A percentile compares a stretch with the other conserved stretches of the same genome.
Evolutionary conservation across 2,888 invertebrate species (phyloP).

Genomic region (Ennomos quercinarius): DNA sequence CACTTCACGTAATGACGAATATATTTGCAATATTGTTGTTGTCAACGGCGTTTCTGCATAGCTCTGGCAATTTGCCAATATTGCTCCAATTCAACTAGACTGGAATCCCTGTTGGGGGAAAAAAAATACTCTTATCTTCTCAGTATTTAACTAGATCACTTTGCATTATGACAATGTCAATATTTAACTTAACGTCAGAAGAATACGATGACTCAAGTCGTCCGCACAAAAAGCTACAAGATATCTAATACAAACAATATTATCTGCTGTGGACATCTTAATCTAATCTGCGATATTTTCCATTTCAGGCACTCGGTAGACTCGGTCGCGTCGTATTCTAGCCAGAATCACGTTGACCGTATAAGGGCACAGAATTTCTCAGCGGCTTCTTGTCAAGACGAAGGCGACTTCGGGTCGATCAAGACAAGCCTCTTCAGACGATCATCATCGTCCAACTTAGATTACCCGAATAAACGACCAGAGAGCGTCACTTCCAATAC

Average conservation of each 20-base stretch:
- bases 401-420: constrained; percentile 80
- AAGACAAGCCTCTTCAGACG: constrained; percentile 82
- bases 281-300: constrained; percentile 73
- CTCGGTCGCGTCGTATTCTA: constrained; percentile 86
- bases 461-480: constrained; percentile 74
- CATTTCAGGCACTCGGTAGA: constrained; percentile 85
- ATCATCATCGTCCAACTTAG: constrained; percentile 79
- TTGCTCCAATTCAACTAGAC: constrained; percentile 41
- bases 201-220: constrained; percentile 59
- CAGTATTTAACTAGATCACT: constrained; percentile 35
- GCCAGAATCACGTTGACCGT: constrained; percentile 86
- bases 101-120: constrained; percentile 39
- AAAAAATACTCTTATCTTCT: constrained; percentile 31
- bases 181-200: constrained; percentile 58
- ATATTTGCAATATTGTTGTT: constrained; percentile 43
- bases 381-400: constrained; percentile 84
- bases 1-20: constrained; percentile 34
- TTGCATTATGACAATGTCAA: constrained; percentile 45
- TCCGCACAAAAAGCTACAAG: constrained; percentile 54
- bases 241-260: constrained; percentile 69
- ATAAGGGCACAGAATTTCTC: constrained; percentile 84
- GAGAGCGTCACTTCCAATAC: constrained; percentile 80
- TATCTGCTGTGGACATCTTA: constrained; percentile 63
- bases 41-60: constrained; percentile 45
- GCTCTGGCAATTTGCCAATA: constrained; percentile 56